phyloP scores from a whole-genome alignment of 2,113 vertebrate genomes.

The Eonycteris spelaea region DNA sequence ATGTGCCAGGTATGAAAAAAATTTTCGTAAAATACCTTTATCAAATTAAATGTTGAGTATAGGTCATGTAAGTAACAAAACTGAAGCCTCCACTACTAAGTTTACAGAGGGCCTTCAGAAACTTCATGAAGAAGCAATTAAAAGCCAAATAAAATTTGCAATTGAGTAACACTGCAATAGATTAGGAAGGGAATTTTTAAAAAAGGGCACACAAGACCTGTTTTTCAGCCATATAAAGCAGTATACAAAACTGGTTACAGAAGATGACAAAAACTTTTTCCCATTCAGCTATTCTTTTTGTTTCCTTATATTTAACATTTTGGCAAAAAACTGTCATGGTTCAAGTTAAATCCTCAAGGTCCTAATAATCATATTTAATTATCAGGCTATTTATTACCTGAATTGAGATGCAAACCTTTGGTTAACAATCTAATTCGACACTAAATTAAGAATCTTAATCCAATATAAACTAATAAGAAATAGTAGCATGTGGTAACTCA shows the following conservation, averaged over 20 bases:
- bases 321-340: slow-evolving; percentile 71
- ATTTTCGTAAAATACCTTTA: not conserved
- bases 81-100: not conserved
- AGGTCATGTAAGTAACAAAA: not conserved
- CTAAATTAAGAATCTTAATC: slow-evolving; percentile 69
- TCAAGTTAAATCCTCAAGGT: slow-evolving; percentile 78
- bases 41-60: not conserved
- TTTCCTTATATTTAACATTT: slow-evolving; percentile 76
- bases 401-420: slow-evolving; percentile 75
- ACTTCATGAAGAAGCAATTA: slow-evolving; percentile 48
- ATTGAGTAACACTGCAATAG: slow-evolving; percentile 39
- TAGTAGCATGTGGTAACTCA: not conserved
- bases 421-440: slow-evolving; percentile 69
- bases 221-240: slow-evolving; percentile 77
- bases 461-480: slow-evolving; percentile 64
- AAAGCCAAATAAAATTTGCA: slow-evolving; percentile 33
- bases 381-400: slow-evolving; percentile 75
- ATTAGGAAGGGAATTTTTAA: slow-evolving; percentile 47
- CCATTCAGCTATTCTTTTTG: slow-evolving; percentile 74
- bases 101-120: slow-evolving; percentile 11
- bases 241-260: slow-evolving; percentile 69
- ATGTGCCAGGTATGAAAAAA: not conserved
- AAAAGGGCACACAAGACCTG: slow-evolving; percentile 59
- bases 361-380: slow-evolving; percentile 82
- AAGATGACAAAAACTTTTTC: slow-evolving; percentile 71